These are phyloP conservation scores for Leptodactylus fallax DNA, from an alignment of 2,797 vertebrate species.

Conservation along the genomic window DNA sequence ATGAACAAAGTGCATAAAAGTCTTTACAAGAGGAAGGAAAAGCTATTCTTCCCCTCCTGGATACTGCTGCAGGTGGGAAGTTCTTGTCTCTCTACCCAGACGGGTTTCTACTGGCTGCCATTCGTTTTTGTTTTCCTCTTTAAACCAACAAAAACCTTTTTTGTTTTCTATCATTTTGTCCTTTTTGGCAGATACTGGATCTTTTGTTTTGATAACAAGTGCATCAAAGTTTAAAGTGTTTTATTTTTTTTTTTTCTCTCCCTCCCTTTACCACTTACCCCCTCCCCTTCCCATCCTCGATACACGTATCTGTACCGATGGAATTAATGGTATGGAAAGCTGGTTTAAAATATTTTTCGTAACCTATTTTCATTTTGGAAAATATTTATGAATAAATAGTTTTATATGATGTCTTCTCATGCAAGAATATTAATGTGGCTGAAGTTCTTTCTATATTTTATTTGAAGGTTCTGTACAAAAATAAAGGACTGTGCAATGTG, in stretches of 20 bases:
- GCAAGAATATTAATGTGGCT: conserved; percentile 62
- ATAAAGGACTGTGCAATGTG: neutral
- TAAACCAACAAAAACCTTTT: conserved; percentile 18
- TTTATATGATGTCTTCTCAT: conserved; percentile 76
- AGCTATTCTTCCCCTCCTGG: conserved; percentile 56
- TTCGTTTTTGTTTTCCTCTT: conserved; percentile 32
- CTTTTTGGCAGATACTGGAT: conserved; percentile 64
- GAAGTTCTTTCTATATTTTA: conserved; percentile 40
- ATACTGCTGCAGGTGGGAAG: conserved; percentile 61
- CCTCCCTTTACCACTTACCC: conserved; percentile 50
- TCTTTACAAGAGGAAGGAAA: conserved; percentile 63
- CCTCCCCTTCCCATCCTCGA: conserved; percentile 68
- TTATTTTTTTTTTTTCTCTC: conserved; percentile 47
- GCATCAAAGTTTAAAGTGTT: conserved; percentile 60
- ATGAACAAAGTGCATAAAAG: conserved; percentile 52
- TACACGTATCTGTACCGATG: conserved; percentile 62
- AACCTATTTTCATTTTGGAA: conserved; percentile 82
- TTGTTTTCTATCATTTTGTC: conserved; percentile 58
- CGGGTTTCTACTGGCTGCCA: conserved; percentile 59
- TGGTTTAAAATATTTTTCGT: conserved; percentile 76
- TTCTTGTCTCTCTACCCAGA: conserved; percentile 51
- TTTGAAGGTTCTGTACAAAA: neutral
- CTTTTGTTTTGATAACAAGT: conserved; percentile 64
- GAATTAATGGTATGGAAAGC: conserved; percentile 70
- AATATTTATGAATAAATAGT: conserved; percentile 82